These are phyloP conservation scores for Streblospio benedicti DNA, from an alignment of 1,140 invertebrate genomes.

Conservation along the genomic window DNA sequence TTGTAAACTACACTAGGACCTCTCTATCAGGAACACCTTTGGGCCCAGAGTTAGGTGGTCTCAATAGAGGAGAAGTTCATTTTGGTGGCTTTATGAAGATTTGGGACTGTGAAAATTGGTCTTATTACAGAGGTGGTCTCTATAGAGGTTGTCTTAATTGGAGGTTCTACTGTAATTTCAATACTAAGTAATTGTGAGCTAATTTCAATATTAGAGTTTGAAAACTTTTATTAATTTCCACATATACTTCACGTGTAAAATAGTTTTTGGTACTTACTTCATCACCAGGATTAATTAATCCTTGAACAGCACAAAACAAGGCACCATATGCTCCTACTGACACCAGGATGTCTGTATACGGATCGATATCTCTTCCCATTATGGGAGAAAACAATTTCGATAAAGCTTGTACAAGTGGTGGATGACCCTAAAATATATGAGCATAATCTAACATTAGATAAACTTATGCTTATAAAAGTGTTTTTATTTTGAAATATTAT, in stretches of 20 bases:
- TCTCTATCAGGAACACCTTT: too few species aligned
- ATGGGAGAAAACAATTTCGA: constrained; percentile 75
- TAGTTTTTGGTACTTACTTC: constrained; percentile 66
- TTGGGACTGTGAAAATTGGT: too few species aligned
- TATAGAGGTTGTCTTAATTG: too few species aligned
- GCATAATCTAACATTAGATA: constrained; percentile 10
- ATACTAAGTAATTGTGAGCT: neutral
- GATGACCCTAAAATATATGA: constrained; percentile 85
- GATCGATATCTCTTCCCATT: constrained; percentile 64
- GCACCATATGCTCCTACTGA: constrained; percentile 87
- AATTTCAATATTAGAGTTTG: neutral
- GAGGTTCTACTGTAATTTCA: too few species aligned
- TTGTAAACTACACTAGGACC: too few species aligned
- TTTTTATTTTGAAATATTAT: neutral
- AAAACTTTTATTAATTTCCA: too few species aligned
- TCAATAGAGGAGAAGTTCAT: too few species aligned
- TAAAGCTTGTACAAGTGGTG: constrained; percentile 73
- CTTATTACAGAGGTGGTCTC: too few species aligned
- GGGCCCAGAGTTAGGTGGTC: too few species aligned
- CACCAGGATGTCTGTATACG: constrained; percentile 75
- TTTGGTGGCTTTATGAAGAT: too few species aligned
- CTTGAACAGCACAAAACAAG: constrained; percentile 63
- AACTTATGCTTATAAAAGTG: neutral
- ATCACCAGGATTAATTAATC: constrained; percentile 70
- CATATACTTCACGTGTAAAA: too few species aligned